Evolutionary conservation across 2,888 invertebrate species (phyloP).

Genomic region (Drosophila histrio): DNA sequence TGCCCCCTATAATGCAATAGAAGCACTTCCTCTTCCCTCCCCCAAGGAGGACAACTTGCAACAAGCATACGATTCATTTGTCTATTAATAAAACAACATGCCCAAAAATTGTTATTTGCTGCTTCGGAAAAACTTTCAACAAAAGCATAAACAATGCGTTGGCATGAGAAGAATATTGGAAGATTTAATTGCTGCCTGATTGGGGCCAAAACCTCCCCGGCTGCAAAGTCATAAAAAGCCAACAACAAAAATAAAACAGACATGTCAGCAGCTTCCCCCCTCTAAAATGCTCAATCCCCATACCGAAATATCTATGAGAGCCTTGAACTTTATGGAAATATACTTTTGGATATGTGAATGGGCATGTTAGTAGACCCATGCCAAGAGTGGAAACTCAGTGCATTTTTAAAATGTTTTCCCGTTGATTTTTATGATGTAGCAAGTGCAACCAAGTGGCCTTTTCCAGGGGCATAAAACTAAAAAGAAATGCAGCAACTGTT

Average conservation of each 20-base stretch:
- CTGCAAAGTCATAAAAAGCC: conserved; percentile 62
- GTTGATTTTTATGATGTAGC: conserved; percentile 54
- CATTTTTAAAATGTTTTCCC: conserved; percentile 42
- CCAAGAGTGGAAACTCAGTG: conserved; percentile 34
- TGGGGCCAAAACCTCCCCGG: conserved; percentile 42
- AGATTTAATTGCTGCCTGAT: conserved; percentile 52
- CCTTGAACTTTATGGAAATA: conserved; percentile 67
- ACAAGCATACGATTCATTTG: conserved; percentile 32
- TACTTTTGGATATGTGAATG: conserved; percentile 7
- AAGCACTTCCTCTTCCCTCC: conserved; percentile 14
- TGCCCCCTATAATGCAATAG: conserved; percentile 7
- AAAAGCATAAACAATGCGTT: conserved; percentile 70
- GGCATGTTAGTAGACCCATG: conserved; percentile 51
- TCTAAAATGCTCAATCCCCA: background rate
- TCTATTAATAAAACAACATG: conserved; percentile 64
- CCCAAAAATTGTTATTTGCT: conserved; percentile 34
- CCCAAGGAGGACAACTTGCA: background rate
- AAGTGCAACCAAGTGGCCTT: conserved; percentile 56
- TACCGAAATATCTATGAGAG: conserved; percentile 52
- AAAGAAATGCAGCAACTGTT: conserved; percentile 54
- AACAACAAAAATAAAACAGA: conserved; percentile 58
- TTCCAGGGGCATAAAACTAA: conserved; percentile 48
- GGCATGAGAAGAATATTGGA: conserved; percentile 35
- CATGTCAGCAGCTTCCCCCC: conserved; percentile 39
- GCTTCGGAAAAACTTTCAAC: conserved; percentile 64